Evolutionary conservation across 2,113 vertebrate genomes (phyloP).

Genomic region (Alligator mississippiensis): DNA sequence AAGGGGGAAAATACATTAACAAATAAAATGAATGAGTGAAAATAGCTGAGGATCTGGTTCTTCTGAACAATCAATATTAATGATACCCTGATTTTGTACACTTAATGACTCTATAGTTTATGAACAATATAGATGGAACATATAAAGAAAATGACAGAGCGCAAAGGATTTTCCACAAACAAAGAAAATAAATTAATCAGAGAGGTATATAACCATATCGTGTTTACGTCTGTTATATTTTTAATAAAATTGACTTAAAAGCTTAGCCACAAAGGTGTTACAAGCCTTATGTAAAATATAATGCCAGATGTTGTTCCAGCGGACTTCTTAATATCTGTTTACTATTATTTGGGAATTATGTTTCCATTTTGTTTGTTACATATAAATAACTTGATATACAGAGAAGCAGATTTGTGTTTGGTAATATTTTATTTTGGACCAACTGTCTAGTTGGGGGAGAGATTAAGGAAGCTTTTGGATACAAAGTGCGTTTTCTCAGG

Average conservation of each 20-base stretch:
- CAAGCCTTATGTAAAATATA: conserved; percentile 53
- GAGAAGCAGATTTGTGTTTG: not conserved
- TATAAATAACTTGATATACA: not conserved
- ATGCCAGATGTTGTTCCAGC: conserved; percentile 68
- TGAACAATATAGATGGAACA: not conserved
- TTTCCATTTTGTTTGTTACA: conserved; percentile 13
- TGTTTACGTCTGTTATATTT: conserved; percentile 69
- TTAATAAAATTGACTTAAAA: conserved; percentile 78
- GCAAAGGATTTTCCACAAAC: conserved; percentile 39
- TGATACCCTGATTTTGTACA: not conserved
- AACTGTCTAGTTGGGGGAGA: no score
- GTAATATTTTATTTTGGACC: no score
- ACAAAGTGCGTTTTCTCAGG: no score
- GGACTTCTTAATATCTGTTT: conserved; percentile 48
- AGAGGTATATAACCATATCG: conserved; percentile 25
- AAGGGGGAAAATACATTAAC: not conserved
- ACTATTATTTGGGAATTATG: conserved; percentile 20
- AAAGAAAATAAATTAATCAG: conserved; percentile 56
- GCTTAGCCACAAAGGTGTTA: conserved; percentile 67
- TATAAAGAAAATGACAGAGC: not conserved
- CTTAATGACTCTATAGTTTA: not conserved
- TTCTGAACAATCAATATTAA: not conserved
- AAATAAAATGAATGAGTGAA: not conserved
- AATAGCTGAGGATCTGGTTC: not conserved
- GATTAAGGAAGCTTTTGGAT: no score